These are phyloP conservation scores for Tenthredo amoena DNA, from an alignment of 2,888 invertebrate species.

Conservation along the genomic window DNA sequence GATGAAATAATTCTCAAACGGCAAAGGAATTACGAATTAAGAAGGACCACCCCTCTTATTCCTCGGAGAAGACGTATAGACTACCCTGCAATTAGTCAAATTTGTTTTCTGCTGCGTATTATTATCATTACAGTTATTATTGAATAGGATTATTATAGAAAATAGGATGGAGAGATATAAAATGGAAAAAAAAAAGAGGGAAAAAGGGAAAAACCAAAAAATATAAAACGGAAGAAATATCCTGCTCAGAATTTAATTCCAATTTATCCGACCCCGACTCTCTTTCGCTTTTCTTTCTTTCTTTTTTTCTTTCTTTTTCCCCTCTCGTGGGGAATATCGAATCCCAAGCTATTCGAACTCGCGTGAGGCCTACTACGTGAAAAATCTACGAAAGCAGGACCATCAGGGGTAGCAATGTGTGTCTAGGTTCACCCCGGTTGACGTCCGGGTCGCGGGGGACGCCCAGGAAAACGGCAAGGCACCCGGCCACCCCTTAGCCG, in stretches of 20 bases:
- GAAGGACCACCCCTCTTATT: not conserved
- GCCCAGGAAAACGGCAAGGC: constrained; percentile 39
- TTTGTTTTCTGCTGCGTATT: not conserved
- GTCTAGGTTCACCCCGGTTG: constrained; percentile 31
- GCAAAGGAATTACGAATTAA: constrained; percentile 4
- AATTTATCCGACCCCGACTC: not conserved
- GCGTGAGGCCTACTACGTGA: constrained; percentile 4
- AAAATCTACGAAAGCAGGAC: constrained; percentile 9
- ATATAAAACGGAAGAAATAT: not conserved
- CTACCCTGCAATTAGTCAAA: constrained; percentile 18
- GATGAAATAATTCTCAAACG: constrained; percentile 34
- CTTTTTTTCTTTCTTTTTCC: not conserved
- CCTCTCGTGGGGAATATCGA: constrained; percentile 25
- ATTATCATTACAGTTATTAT: not conserved
- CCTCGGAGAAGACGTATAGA: not conserved
- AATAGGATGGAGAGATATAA: not conserved
- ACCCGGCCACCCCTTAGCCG: constrained; percentile 59
- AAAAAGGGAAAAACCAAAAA: not conserved
- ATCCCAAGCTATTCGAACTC: constrained; percentile 16
- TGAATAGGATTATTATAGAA: too few relatives aligned
- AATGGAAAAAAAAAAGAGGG: not conserved
- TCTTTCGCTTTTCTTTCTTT: not conserved
- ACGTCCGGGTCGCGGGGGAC: constrained; percentile 46
- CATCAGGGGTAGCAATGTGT: constrained; percentile 12
- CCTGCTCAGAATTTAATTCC: not conserved